Percentiles rank a stretch among this genome's conserved stretches.
phyloP scores from a whole-genome alignment of 2,888 invertebrate genomes.

The Dexiosoma caninum region DNA sequence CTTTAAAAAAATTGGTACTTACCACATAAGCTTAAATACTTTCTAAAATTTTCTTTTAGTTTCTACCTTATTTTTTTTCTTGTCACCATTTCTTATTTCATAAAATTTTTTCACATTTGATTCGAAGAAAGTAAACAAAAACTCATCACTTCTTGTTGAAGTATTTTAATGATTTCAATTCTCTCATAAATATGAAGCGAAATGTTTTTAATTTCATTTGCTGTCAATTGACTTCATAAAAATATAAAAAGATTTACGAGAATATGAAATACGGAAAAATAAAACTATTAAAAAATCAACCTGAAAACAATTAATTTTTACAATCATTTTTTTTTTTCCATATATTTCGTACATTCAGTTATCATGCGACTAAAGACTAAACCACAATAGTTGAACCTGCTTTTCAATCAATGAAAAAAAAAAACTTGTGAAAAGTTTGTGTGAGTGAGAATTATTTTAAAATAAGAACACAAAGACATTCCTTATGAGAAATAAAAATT shows the following conservation, averaged over 20 bases:
- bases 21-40: too few species aligned
- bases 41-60: too few species aligned
- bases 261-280: background rate
- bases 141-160: too few species aligned
- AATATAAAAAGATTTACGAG: background rate
- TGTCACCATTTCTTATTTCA: too few species aligned
- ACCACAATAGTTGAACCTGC: background rate
- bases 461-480: constrained; percentile 19
- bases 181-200: background rate
- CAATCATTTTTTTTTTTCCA: background rate
- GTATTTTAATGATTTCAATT: background rate
- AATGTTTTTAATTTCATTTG: background rate
- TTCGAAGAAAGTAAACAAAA: too few species aligned
- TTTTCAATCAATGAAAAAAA: background rate
- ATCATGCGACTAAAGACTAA: constrained; percentile 1
- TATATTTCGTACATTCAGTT: background rate
- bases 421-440: background rate
- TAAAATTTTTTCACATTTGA: too few species aligned
- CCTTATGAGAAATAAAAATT: background rate
- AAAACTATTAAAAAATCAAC: constrained; percentile 2
- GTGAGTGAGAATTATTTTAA: constrained; percentile 1
- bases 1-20: too few species aligned
- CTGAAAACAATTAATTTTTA: background rate
- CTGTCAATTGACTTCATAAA: background rate
- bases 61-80: too few species aligned